Evolutionary conservation across 2,113 vertebrate genomes (phyloP).

Genomic region (Protomyctophum bolini): DNA sequence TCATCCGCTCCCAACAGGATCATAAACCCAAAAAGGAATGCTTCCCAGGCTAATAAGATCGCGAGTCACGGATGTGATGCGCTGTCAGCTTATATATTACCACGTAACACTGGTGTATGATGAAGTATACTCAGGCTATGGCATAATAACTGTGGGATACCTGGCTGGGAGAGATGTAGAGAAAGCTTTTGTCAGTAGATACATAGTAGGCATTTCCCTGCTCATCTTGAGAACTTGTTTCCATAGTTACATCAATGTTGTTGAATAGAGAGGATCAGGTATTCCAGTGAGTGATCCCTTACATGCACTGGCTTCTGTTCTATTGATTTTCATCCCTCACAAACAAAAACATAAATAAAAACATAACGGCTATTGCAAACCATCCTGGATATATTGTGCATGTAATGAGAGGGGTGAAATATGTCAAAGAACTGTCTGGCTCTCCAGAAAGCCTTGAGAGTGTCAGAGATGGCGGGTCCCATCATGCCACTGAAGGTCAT

Average conservation of each 20-base stretch:
- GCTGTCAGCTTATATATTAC: no score
- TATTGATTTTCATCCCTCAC: conserved; percentile 75
- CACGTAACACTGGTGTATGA: no score
- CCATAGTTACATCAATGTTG: conserved; percentile 82
- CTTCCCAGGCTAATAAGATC: no score
- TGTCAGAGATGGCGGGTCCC: conserved; percentile 41
- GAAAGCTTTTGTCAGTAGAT: conserved; percentile 69
- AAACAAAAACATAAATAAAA: conserved; percentile 26
- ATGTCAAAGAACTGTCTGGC: conserved; percentile 51
- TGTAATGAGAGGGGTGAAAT: conserved; percentile 63
- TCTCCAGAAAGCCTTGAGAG: conserved; percentile 29
- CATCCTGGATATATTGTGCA: conserved; percentile 57
- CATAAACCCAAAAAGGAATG: no score
- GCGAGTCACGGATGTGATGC: no score
- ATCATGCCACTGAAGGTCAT: conserved; percentile 23
- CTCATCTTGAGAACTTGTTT: conserved; percentile 75
- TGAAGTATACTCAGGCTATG: no score
- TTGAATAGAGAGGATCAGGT: conserved; percentile 76
- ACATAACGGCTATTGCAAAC: conserved; percentile 32
- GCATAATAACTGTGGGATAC: conserved; percentile 12
- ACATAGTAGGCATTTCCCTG: conserved; percentile 48
- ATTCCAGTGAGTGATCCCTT: conserved; percentile 76
- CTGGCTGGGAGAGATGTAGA: conserved; percentile 65
- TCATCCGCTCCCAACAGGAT: no score
- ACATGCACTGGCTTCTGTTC: conserved; percentile 62